Evolutionary conservation across 2,113 vertebrate species (phyloP).

Genomic region (Nymphicus hollandicus): DNA sequence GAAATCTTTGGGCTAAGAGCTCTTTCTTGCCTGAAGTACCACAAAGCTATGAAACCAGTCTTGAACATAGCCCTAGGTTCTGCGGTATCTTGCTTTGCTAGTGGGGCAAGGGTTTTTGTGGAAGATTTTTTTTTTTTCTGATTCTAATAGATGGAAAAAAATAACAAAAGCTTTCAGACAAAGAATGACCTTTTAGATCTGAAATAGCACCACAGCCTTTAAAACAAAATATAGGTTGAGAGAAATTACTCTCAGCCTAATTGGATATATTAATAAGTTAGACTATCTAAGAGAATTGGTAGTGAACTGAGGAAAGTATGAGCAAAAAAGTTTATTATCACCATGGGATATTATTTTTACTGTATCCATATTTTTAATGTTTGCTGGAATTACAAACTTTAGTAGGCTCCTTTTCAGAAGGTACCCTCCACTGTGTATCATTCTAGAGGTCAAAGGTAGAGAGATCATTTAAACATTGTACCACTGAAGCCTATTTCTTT

Average conservation of each 20-base stretch:
- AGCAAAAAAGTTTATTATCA: background rate
- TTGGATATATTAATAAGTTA: background rate
- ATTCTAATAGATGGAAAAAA: background rate
- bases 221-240: background rate
- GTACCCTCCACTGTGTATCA: background rate
- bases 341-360: background rate
- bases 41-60: background rate
- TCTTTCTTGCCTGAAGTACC: background rate
- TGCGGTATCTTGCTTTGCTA: accelerated
- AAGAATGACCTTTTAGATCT: background rate
- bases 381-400: background rate
- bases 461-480: background rate
- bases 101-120: background rate
- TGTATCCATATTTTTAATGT: background rate
- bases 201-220: background rate
- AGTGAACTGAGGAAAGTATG: background rate
- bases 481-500: background rate
- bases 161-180: background rate
- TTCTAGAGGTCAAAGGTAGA: background rate
- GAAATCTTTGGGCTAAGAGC: background rate
- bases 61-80: accelerated
- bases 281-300: background rate
- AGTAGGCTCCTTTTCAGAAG: background rate
- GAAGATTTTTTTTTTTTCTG: background rate
- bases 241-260: background rate